Evolutionary conservation across 2,888 invertebrate species (phyloP).

Genomic region (Lochmaea capreae): DNA sequence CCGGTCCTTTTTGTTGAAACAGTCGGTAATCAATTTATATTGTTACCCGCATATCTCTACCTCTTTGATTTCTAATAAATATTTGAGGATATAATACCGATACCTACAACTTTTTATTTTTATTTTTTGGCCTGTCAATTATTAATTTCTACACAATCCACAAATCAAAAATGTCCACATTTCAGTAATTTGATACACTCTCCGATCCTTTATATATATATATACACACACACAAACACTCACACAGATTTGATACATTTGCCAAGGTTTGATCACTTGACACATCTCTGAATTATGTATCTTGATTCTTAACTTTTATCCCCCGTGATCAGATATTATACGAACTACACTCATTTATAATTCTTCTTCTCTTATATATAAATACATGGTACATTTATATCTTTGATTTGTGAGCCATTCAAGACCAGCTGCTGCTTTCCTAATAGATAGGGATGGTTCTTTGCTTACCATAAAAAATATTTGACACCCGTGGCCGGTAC

Average conservation of each 20-base stretch:
- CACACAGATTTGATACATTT: conserved; percentile 48
- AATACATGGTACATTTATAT: conserved; percentile 41
- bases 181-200: conserved; percentile 47
- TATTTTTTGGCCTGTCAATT: not conserved
- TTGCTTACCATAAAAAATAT: conserved; percentile 12
- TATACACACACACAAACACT: not conserved
- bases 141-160: not conserved
- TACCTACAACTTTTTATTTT: not conserved
- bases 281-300: conserved; percentile 46
- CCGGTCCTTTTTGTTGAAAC: conserved; percentile 55
- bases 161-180: conserved; percentile 32
- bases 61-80: conserved; percentile 47
- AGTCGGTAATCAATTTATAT: conserved; percentile 55
- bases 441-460: conserved; percentile 39
- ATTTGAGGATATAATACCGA: conserved; percentile 29
- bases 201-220: conserved; percentile 42
- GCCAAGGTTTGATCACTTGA: conserved; percentile 49
- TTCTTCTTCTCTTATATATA: conserved; percentile 34
- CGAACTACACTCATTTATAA: conserved; percentile 45
- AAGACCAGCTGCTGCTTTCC: conserved; percentile 43
- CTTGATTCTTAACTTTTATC: conserved; percentile 47
- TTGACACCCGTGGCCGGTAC: conserved; percentile 6
- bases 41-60: conserved; percentile 47
- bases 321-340: conserved; percentile 47
- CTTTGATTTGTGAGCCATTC: conserved; percentile 45